These are phyloP conservation scores for Stylophora pistillata DNA, from an alignment of 64 coral and sea anemone species.

Conservation along the genomic window DNA sequence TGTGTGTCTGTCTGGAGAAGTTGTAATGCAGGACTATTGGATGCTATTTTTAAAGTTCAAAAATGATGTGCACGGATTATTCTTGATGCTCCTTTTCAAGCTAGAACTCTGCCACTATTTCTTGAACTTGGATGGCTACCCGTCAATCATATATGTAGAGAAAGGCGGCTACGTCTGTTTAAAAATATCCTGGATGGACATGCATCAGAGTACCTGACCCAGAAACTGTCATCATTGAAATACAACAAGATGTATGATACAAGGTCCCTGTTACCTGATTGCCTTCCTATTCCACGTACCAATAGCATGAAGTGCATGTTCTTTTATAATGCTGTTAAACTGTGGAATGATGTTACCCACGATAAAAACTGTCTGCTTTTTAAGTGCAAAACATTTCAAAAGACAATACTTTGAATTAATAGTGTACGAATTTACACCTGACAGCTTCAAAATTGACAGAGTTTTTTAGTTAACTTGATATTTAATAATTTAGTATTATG, in stretches of 20 bases:
- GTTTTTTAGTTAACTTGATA: background rate
- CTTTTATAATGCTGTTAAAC: too few species aligned
- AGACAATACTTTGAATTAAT: background rate
- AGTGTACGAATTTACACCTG: background rate
- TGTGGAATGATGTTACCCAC: too few species aligned
- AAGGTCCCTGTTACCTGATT: background rate
- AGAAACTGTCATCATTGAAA: too few species aligned
- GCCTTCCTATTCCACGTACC: background rate
- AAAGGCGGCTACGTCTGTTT: too few species aligned
- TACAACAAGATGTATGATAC: too few species aligned
- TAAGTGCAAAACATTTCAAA: background rate
- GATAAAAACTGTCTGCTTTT: too few species aligned
- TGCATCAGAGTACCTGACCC: too few species aligned
- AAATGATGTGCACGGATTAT: conserved; percentile 32
- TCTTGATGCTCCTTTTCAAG: background rate
- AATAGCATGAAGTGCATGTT: too few species aligned
- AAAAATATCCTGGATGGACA: too few species aligned
- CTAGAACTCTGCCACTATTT: background rate
- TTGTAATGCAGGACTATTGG: conserved; percentile 42
- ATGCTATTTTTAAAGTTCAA: conserved; percentile 42
- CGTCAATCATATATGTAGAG: too few species aligned
- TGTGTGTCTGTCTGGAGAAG: conserved; percentile 41
- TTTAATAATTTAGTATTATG: background rate
- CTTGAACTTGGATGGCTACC: too few species aligned
- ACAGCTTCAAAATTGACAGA: background rate